Base-by-base conservation (phyloP, 2,113 vertebrate genomes). In the Macquaria ambigua region DNA sequence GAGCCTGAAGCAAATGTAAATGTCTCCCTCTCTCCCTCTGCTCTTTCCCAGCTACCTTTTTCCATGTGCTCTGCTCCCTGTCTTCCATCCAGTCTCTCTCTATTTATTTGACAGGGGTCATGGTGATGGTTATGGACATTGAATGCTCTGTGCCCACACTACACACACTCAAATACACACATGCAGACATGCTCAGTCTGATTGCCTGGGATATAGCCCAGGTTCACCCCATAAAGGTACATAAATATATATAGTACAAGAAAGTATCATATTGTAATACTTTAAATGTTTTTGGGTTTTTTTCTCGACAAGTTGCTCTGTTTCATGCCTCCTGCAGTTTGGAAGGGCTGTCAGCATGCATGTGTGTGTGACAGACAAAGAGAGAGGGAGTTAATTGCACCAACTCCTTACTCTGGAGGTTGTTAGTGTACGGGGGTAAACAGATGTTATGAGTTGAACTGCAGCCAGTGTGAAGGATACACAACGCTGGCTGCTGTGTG, bases 81-180 rank as follows among this genome's bases (percentile, higher is more conserved):
- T 90, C 84, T 89, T 87, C 87, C 71, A 82, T 89, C 89, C 73
- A 87, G 83, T 88, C 87, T 81, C 87, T 90, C 90, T 92, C 31
- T 91, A 82, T 91, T 91, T 90, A 89, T 93, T 92, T 92, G 93
- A 93, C 90, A 89, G 87, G 79, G 84, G 89, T 84, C 79, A 87
- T 82, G 88, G 83, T 90, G 89, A 92, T 88, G 85, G 55, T 88
- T 91, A 91, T 90, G 90, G 77, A 92, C 92, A 92, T 85, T 92
- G 87, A 92, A 89, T 79, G 85, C 67, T 86, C 71, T 90, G 78
- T 92, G 88, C 90, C 85, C 82, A 86, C 79, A 77, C 76, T 58
- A 53, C 78, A 76, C 76, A 83, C 63, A 84, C 61, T 31, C 50
- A 78, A 10, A 59, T 25, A 70, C 43, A 70, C 78, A 73, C 52